Evolutionary conservation across 2,113 vertebrate genomes (phyloP).

Genomic region (Oncorhynchus masou): DNA sequence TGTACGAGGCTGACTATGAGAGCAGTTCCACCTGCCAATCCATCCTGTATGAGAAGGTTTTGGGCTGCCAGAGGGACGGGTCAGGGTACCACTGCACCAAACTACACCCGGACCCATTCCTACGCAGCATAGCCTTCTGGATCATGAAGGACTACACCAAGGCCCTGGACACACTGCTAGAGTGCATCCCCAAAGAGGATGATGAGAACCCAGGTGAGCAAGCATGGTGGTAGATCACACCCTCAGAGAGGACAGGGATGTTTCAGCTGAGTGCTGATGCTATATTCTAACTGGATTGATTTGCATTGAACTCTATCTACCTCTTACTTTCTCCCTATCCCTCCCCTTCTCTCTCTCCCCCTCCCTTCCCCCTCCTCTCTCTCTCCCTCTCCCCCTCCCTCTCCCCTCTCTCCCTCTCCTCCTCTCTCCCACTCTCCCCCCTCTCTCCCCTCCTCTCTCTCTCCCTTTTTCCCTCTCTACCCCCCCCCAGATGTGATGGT

Average conservation of each 20-base stretch:
- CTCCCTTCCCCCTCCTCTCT: too few species aligned
- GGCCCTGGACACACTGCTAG: slow-evolving; percentile 91
- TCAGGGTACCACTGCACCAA: slow-evolving; percentile 81
- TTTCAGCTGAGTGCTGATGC: background rate
- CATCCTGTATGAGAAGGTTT: slow-evolving; percentile 89
- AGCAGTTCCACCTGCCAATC: slow-evolving; percentile 90
- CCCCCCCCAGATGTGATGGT: slow-evolving; percentile 75
- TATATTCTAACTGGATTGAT: too few species aligned
- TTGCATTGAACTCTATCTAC: background rate
- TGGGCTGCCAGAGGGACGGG: slow-evolving; percentile 88
- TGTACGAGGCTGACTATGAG: slow-evolving; percentile 96
- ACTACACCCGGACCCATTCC: slow-evolving; percentile 91
- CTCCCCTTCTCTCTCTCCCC: too few species aligned
- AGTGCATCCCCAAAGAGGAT: slow-evolving; percentile 93
- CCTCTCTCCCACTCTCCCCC: too few species aligned
- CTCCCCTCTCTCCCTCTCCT: rapidly evolving
- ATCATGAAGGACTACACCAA: slow-evolving; percentile 93
- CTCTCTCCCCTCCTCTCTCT: background rate
- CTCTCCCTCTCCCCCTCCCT: too few species aligned
- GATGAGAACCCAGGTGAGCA: slow-evolving; percentile 85
- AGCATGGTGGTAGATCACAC: background rate
- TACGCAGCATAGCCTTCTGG: slow-evolving; percentile 96
- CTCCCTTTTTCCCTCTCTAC: too few species aligned
- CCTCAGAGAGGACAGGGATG: background rate
- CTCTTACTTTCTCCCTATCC: background rate